phyloP scores from a whole-genome alignment of 2,888 invertebrate species.

The Petrophora chlorosata region DNA sequence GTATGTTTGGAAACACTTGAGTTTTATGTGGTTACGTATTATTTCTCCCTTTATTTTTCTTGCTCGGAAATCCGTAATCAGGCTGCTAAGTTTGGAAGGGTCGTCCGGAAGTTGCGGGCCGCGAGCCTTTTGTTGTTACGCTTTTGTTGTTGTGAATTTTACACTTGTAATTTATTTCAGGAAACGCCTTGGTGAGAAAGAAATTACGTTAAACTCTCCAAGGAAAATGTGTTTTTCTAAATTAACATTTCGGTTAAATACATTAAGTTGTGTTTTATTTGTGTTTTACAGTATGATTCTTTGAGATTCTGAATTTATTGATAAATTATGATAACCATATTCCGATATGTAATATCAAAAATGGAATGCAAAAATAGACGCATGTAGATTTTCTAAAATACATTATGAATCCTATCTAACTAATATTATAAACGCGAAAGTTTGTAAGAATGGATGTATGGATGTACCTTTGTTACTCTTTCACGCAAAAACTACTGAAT shows the following conservation, averaged over 20 bases:
- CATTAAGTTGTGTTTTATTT: slow-evolving; percentile 46
- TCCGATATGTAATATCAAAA: too few species aligned
- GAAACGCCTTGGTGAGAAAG: slow-evolving; percentile 81
- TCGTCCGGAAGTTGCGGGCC: slow-evolving; percentile 81
- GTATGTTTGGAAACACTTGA: slow-evolving; percentile 58
- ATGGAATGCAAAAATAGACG: too few species aligned
- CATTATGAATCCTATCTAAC: too few species aligned
- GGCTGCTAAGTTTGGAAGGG: slow-evolving; percentile 82
- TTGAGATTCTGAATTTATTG: slow-evolving; percentile 1
- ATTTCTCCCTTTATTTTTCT: slow-evolving; percentile 73
- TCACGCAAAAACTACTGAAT: too few species aligned
- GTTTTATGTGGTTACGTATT: slow-evolving; percentile 60
- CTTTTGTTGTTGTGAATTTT: slow-evolving; percentile 84
- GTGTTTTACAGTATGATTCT: slow-evolving; percentile 1
- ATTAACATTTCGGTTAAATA: slow-evolving; percentile 72
- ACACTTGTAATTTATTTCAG: slow-evolving; percentile 84
- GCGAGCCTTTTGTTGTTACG: slow-evolving; percentile 81
- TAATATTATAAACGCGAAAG: too few species aligned
- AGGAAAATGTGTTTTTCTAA: slow-evolving; percentile 82
- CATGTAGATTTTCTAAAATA: too few species aligned
- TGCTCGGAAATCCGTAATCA: slow-evolving; percentile 83
- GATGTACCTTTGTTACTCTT: too few species aligned
- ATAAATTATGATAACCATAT: slow-evolving; percentile 2
- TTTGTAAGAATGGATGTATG: too few species aligned
- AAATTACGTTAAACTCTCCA: slow-evolving; percentile 80